Evolutionary conservation across 1,140 invertebrate species (phyloP).

Genomic region (Bombus haemorrhoidalis): DNA sequence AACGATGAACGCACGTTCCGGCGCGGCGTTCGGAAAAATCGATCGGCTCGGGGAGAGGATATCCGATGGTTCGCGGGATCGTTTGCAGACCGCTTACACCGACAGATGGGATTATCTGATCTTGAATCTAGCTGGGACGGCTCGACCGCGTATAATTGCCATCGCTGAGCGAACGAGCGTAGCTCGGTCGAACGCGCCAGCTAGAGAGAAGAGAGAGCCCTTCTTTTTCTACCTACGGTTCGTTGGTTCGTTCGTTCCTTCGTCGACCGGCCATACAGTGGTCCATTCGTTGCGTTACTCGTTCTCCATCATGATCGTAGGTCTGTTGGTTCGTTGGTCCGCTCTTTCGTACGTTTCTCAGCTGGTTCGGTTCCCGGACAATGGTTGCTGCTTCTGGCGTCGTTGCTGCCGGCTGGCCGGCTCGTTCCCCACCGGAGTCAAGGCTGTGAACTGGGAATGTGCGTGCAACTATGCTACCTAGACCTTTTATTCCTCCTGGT

Average conservation of each 20-base stretch:
- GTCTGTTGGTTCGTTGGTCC: neutral
- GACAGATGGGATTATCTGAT: slow-evolving; percentile 81
- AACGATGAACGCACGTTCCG: slow-evolving; percentile 32
- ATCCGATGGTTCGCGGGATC: slow-evolving; percentile 76
- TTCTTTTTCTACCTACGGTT: slow-evolving; percentile 36
- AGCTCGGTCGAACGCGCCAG: slow-evolving; percentile 46
- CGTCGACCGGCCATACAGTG: slow-evolving; percentile 31
- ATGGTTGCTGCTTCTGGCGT: slow-evolving; percentile 44
- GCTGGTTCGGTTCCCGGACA: slow-evolving; percentile 13
- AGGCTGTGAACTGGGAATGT: slow-evolving; percentile 80
- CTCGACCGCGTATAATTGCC: slow-evolving; percentile 79
- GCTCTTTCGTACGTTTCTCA: slow-evolving; percentile 47
- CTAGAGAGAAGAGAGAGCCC: slow-evolving; percentile 49
- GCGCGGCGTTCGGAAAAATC: slow-evolving; percentile 59
- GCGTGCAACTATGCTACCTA: slow-evolving; percentile 81
- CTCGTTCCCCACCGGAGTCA: slow-evolving; percentile 72
- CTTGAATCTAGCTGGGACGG: slow-evolving; percentile 79
- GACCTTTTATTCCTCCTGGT: slow-evolving; percentile 76
- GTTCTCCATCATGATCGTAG: neutral
- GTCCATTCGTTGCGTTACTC: neutral
- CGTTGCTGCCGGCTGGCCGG: slow-evolving; percentile 36
- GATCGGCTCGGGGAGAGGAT: slow-evolving; percentile 58
- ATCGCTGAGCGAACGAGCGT: slow-evolving; percentile 68
- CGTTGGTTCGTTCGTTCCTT: slow-evolving; percentile 38
- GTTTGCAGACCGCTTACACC: slow-evolving; percentile 77